These are phyloP conservation scores for Styela plicata DNA, from an alignment of 23 tunicate species.

Conservation along the genomic window DNA sequence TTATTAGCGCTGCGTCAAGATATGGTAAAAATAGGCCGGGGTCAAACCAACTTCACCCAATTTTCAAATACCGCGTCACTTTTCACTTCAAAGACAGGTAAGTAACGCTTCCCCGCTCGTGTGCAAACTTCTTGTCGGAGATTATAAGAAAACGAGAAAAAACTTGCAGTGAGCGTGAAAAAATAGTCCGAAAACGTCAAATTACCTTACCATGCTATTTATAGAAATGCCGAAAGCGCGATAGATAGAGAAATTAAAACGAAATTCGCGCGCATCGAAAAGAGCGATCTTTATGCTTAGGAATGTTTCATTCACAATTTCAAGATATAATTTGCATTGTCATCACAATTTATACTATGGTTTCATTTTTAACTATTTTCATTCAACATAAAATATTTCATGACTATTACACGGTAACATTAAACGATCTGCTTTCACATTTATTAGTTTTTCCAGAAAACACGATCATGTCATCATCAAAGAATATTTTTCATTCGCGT, in stretches of 20 bases:
- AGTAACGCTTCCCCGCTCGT: conserved; percentile 3
- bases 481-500: too few species aligned
- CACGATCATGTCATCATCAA: too few species aligned
- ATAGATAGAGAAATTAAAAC: neutral
- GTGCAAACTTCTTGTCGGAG: neutral
- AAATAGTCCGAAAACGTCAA: conserved; percentile 23
- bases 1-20: neutral
- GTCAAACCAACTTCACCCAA: neutral
- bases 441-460: too few species aligned
- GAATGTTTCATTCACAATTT: neutral
- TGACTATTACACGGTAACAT: too few species aligned
- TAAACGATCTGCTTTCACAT: too few species aligned
- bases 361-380: too few species aligned
- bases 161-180: neutral
- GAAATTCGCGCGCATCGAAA: neutral
- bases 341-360: too few species aligned
- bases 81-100: conserved; percentile 3
- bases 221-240: conserved; percentile 14
- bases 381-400: too few species aligned
- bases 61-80: neutral
- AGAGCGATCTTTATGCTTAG: neutral
- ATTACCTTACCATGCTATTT: conserved; percentile 20
- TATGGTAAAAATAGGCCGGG: neutral
- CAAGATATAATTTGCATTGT: neutral
- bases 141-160: conserved; percentile 1